A percentile compares a stretch with the other conserved stretches of the same genome.
phyloP scores from a whole-genome alignment of 1,140 invertebrate genomes.

The Mylabris phalerata region DNA sequence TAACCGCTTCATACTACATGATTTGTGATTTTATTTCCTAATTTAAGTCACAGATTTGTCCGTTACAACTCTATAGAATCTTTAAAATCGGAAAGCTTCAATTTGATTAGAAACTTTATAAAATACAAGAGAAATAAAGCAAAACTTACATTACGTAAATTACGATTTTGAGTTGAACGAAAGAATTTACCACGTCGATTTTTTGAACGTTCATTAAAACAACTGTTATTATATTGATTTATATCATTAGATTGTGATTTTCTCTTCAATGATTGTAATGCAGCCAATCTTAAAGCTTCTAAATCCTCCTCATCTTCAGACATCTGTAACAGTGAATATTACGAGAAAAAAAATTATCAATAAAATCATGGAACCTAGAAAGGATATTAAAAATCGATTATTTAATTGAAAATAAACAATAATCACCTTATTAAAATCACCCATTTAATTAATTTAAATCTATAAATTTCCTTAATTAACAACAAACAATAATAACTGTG shows the following conservation, averaged over 20 bases:
- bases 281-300: constrained; percentile 37
- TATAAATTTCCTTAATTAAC: too few species aligned
- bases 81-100: too few species aligned
- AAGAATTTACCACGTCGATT: constrained; percentile 23
- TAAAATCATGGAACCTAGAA: background rate
- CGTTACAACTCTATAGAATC: too few species aligned
- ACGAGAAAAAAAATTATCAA: background rate
- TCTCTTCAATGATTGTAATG: constrained; percentile 36
- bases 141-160: constrained; percentile 31
- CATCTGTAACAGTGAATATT: constrained; percentile 9
- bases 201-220: background rate
- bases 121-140: background rate
- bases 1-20: too few species aligned
- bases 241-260: constrained; percentile 6
- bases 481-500: too few species aligned
- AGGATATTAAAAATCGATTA: background rate
- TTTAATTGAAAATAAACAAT: background rate
- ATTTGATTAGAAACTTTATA: background rate
- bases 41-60: too few species aligned
- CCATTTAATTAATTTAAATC: background rate
- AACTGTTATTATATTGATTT: background rate
- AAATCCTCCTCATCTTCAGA: constrained; percentile 40
- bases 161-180: constrained; percentile 15
- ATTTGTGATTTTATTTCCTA: too few species aligned
- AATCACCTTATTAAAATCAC: constrained; percentile 3